A percentile compares a stretch with the other conserved stretches of the same genome.
phyloP scores from a whole-genome alignment of 2,113 vertebrate genomes.

The Hippocampus barbouri region DNA sequence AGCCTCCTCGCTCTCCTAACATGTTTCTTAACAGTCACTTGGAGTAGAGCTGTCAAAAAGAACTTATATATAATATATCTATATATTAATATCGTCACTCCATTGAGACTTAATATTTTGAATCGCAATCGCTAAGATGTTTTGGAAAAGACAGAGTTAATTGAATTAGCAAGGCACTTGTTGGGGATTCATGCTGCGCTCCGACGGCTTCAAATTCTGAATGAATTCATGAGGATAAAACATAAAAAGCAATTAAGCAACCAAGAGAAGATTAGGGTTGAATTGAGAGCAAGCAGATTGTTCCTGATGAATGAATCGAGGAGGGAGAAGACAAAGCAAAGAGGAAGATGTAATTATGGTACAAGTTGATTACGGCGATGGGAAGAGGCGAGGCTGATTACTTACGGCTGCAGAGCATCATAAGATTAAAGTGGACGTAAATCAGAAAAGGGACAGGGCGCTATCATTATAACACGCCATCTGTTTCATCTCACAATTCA shows the following conservation, averaged over 20 bases:
- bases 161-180: neutral
- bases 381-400: neutral
- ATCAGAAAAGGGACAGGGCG: neutral
- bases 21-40: no score
- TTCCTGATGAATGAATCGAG: neutral
- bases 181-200: neutral
- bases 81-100: no score
- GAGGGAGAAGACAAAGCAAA: neutral
- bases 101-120: no score
- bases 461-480: neutral
- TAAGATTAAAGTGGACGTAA: neutral
- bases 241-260: constrained; percentile 16
- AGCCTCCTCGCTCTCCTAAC: no score
- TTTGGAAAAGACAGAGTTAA: no score
- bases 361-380: neutral
- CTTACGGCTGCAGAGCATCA: neutral
- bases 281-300: neutral
- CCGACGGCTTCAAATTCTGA: neutral
- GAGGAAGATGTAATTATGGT: neutral
- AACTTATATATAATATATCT: no score
- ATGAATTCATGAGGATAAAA: neutral
- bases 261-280: neutral
- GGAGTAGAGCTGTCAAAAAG: no score
- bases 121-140: neutral
- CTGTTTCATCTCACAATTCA: neutral